These are phyloP conservation scores for Chaetodon trifascialis DNA, from an alignment of 2,113 vertebrate genomes.

Conservation along the genomic window DNA sequence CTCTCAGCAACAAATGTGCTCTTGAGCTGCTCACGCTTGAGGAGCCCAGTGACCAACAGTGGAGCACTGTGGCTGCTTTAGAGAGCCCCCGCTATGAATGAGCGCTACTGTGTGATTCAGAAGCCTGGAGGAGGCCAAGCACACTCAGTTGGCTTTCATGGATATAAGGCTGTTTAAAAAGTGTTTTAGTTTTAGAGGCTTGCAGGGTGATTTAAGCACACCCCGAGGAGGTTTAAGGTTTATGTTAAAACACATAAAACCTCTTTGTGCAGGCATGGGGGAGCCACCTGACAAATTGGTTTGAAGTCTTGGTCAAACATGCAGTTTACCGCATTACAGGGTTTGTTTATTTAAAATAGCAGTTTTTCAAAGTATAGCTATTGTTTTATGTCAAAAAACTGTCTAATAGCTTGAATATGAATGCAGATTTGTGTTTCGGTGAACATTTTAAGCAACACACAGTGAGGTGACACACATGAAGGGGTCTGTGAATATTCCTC, in stretches of 20 bases:
- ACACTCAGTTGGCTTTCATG: constrained; percentile 38
- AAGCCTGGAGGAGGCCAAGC: constrained; percentile 30
- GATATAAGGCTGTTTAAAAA: constrained; percentile 40
- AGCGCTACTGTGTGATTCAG: constrained; percentile 52
- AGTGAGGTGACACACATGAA: background rate
- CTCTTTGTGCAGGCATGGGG: background rate
- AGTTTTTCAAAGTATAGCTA: background rate
- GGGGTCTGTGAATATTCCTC: background rate
- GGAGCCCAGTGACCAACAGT: constrained; percentile 39
- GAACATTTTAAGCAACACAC: background rate
- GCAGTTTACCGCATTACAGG: background rate
- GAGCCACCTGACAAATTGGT: constrained; percentile 27
- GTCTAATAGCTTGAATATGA: background rate
- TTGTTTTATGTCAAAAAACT: constrained; percentile 9
- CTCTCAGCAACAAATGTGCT: constrained; percentile 36
- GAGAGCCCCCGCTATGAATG: constrained; percentile 59
- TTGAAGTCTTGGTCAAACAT: constrained; percentile 17
- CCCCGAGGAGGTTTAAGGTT: constrained; percentile 35
- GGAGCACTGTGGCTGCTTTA: constrained; percentile 47
- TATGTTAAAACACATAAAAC: constrained; percentile 51
- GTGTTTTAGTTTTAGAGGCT: constrained; percentile 48
- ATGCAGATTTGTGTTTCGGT: background rate
- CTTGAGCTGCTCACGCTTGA: constrained; percentile 37
- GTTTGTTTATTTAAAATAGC: constrained; percentile 7
- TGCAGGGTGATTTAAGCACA: constrained; percentile 23